Conservation (phyloP, 2,888 invertebrate species). For the Pristionchus mayeri region DNA sequence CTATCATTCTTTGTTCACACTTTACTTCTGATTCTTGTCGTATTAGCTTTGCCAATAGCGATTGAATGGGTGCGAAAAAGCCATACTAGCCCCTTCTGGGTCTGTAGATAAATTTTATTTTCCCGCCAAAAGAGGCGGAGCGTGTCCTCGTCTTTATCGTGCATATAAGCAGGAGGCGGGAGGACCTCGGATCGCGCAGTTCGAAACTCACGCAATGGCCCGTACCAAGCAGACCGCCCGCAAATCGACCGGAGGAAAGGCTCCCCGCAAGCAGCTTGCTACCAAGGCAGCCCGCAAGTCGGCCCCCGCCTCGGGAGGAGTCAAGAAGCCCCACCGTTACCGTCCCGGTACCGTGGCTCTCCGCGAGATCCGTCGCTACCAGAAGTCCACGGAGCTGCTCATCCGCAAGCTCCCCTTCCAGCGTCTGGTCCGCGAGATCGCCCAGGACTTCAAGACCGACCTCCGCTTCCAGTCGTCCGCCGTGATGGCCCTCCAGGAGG, state of each 20-base stretch:
- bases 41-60: too few species aligned
- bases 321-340: slow-evolving; percentile 94
- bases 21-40: too few species aligned
- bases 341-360: slow-evolving; percentile 94
- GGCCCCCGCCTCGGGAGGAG: slow-evolving; percentile 89
- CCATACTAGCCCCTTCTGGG: too few species aligned
- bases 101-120: too few species aligned
- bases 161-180: too few species aligned
- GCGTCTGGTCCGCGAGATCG: slow-evolving; percentile 67
- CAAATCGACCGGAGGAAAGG: slow-evolving; percentile 97
- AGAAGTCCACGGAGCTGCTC: slow-evolving; percentile 88
- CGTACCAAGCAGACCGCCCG: slow-evolving; percentile 98
- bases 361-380: slow-evolving; percentile 95
- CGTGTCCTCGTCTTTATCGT: too few species aligned
- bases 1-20: too few species aligned
- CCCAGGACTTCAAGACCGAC: slow-evolving; percentile 70
- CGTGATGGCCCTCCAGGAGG: slow-evolving; percentile 61
- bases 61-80: too few species aligned
- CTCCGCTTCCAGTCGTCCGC: slow-evolving; percentile 67
- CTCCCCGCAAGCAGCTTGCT: slow-evolving; percentile 92
- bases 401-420: slow-evolving; percentile 58
- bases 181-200: too few species aligned
- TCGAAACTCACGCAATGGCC: too few species aligned
- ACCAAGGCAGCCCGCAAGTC: slow-evolving; percentile 95
- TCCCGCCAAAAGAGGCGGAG: too few species aligned